Evolutionary conservation across 2,797 vertebrate genomes (phyloP), one percentile per base, ranked within the genome.

Genomic region (Ptychobarbus kaznakovi): DNA sequence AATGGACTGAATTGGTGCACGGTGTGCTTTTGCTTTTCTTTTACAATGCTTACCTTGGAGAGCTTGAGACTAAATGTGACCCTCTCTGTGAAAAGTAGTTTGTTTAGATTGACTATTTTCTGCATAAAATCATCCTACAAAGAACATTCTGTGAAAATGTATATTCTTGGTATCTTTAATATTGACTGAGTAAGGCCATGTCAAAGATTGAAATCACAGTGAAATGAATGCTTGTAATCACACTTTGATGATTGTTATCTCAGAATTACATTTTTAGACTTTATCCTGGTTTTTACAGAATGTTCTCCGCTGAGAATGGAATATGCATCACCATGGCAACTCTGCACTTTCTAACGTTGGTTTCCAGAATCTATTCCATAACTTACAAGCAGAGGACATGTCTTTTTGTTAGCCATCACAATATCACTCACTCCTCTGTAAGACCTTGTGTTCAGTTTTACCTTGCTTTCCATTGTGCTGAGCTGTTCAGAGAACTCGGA

Each of bases 271-370:
- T 32, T 32, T 32, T 32, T 32, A 32, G 32, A 32, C 32, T 32
- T 32, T 32, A 32, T 32, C 32, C 32, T 0, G 32, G 32, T 32
- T 32, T 32, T 32, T 32, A 32, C 32, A 32, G 32, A 32, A 32
- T 88, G 70, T 74, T 81, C 84, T 79, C 40, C 0, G 18, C 78
- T 35, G 53, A 81, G 80, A 80, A 84, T 77, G 86, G 42, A 56
- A 86, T 84, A 69, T 13, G 20, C 66, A 82, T 91, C 88, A 70
- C 87, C 84, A 90, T 61, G 46, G 86, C 85, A 86, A 91, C 84
- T 22, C 63, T 56, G 25, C 56, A 51, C 32, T 81, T 74, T 46
- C 18, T 38, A 58, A 16, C 56, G 65, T 22, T 65, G 81, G 7
- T 18, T 49, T 25, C 22, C 51, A 51, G 32, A 80, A 6, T 42